phyloP scores from a whole-genome alignment of 2,113 vertebrate genomes.

The Nycticebus coucang region DNA sequence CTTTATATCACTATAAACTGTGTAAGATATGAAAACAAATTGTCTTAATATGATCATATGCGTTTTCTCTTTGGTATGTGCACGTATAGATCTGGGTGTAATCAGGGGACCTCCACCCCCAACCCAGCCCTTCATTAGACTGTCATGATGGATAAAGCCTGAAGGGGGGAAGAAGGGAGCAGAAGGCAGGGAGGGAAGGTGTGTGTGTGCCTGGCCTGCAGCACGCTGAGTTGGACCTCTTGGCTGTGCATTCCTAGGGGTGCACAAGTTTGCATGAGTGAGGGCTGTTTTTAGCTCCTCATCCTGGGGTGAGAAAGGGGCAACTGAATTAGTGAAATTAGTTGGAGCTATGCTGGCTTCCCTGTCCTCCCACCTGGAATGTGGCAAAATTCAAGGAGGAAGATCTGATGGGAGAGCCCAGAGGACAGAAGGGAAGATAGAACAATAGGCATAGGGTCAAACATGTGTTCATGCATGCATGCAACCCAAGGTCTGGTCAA shows the following conservation, averaged over 20 bases:
- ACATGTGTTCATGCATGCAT: background rate
- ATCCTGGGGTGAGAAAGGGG: background rate
- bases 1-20: slow-evolving; percentile 83
- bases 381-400: background rate
- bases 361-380: background rate
- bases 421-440: background rate
- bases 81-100: slow-evolving; percentile 63
- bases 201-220: background rate
- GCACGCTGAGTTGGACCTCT: background rate
- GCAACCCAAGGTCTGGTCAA: background rate
- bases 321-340: background rate
- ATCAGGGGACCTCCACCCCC: slow-evolving; percentile 59
- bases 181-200: background rate
- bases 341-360: background rate
- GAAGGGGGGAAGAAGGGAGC: accelerated
- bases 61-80: slow-evolving; percentile 83
- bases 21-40: slow-evolving; percentile 82
- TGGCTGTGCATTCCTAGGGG: background rate
- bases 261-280: background rate
- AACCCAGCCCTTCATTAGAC: slow-evolving; percentile 56
- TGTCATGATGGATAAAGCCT: slow-evolving; percentile 66
- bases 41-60: slow-evolving; percentile 81
- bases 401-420: background rate
- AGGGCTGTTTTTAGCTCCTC: background rate
- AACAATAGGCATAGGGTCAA: background rate